Conservation (phyloP, 2,797 vertebrate species). For the Pseudochromis fuscus region DNA sequence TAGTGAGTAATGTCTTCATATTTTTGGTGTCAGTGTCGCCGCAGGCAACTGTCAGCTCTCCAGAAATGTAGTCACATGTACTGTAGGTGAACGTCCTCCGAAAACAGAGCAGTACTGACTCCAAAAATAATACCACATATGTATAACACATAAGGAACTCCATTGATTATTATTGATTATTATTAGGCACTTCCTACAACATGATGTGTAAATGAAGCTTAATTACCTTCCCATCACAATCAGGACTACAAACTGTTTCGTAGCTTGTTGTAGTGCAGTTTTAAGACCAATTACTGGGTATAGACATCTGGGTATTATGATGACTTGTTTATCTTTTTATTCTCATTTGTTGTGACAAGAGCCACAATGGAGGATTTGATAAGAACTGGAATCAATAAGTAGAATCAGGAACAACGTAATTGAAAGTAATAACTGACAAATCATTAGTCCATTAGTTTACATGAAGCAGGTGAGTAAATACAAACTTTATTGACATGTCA, state of each 20-base stretch:
- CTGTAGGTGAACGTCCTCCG: slow-evolving; percentile 9
- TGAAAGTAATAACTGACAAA: background rate
- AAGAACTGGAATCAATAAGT: background rate
- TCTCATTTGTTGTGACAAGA: background rate
- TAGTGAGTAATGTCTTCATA: slow-evolving; percentile 7
- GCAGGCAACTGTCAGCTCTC: slow-evolving; percentile 15
- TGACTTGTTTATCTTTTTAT: background rate
- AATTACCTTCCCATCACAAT: no score
- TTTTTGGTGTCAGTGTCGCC: slow-evolving; percentile 5
- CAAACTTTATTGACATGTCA: background rate
- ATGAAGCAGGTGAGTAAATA: background rate
- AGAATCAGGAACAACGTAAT: background rate
- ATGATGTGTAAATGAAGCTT: no score
- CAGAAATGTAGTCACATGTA: background rate
- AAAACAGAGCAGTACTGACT: background rate
- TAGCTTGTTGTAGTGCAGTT: no score
- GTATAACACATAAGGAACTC: no score
- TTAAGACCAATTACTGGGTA: no score
- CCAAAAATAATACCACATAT: no score
- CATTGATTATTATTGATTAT: no score
- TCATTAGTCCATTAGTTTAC: background rate
- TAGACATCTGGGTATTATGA: no score
- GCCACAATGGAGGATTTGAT: background rate
- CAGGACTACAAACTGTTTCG: no score
- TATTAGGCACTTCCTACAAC: no score